A percentile compares a stretch with the other conserved stretches of the same genome.
Evolutionary conservation across 2,888 invertebrate species (phyloP).

Genomic region (Oscheius sp.): DNA sequence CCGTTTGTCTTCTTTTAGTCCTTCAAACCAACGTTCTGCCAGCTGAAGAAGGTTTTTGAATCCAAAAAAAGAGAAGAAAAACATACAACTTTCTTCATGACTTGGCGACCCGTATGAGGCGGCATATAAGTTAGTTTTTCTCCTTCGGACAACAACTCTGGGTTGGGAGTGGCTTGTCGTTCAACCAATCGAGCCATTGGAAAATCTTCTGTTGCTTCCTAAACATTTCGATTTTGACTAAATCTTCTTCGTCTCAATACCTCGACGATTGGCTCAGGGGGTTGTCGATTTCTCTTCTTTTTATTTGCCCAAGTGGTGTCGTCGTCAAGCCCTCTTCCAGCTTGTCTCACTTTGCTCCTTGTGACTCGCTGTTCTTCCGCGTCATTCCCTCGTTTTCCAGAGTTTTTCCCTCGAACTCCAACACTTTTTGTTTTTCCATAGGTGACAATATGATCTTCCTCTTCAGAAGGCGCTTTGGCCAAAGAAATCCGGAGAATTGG

Average conservation of each 20-base stretch:
- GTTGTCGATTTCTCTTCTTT: constrained; percentile 29
- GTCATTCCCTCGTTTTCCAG: constrained; percentile 6
- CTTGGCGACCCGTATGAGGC: background rate
- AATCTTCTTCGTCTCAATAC: background rate
- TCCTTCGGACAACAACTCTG: constrained; percentile 8
- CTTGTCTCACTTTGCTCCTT: constrained; percentile 21
- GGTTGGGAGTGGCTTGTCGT: constrained; percentile 9
- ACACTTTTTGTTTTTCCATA: background rate
- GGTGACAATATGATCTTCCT: background rate
- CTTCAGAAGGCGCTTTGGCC: constrained; percentile 20
- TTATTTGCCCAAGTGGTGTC: constrained; percentile 3
- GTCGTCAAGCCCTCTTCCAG: constrained; percentile 23
- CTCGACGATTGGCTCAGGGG: background rate
- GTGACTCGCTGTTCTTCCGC: constrained; percentile 23
- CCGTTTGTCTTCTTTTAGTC: background rate
- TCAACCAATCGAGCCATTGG: background rate
- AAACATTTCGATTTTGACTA: background rate
- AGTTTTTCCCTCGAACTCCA: background rate
- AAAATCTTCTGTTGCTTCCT: background rate
- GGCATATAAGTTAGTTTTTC: background rate
- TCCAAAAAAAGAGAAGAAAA: background rate
- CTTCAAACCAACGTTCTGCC: background rate
- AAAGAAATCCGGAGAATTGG: constrained; percentile 5
- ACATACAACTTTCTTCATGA: background rate
- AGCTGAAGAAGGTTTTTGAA: background rate